These are phyloP conservation scores for Cataglyphis livida DNA, from an alignment of 2,888 invertebrate species.

Conservation along the genomic window DNA sequence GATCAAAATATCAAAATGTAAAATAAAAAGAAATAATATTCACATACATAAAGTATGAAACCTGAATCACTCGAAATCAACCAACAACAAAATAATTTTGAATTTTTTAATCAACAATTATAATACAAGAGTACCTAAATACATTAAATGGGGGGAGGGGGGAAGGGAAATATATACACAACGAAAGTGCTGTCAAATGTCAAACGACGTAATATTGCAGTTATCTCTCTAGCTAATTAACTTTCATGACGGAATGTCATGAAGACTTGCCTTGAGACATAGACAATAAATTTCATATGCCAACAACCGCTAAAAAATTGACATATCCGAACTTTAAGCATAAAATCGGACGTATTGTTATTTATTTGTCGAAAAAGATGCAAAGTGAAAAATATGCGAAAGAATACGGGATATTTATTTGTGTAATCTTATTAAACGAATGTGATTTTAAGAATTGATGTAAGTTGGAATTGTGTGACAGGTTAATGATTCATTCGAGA, in stretches of 20 bases:
- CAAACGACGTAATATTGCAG: no score
- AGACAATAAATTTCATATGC: background rate
- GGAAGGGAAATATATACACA: background rate
- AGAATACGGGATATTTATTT: background rate
- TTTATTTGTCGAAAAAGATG: background rate
- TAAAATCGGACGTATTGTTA: background rate
- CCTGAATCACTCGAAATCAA: background rate
- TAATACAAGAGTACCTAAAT: background rate
- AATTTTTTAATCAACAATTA: background rate
- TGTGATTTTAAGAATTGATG: background rate
- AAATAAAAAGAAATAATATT: background rate
- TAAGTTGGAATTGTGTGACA: slow-evolving; percentile 49
- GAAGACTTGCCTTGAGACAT: slow-evolving; percentile 14
- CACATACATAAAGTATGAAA: background rate
- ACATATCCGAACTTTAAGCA: background rate
- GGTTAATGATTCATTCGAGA: slow-evolving; percentile 7
- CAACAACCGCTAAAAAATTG: background rate
- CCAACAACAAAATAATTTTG: background rate
- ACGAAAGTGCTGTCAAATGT: background rate
- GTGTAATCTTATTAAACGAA: background rate
- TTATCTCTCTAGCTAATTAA: background rate
- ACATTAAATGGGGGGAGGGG: background rate
- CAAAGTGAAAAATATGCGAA: background rate
- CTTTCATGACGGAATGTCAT: background rate
- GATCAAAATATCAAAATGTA: background rate